Evolutionary conservation across 2,888 invertebrate genomes (phyloP), one percentile per base, ranked within the genome.

Genomic region (Heliconius erato): DNA sequence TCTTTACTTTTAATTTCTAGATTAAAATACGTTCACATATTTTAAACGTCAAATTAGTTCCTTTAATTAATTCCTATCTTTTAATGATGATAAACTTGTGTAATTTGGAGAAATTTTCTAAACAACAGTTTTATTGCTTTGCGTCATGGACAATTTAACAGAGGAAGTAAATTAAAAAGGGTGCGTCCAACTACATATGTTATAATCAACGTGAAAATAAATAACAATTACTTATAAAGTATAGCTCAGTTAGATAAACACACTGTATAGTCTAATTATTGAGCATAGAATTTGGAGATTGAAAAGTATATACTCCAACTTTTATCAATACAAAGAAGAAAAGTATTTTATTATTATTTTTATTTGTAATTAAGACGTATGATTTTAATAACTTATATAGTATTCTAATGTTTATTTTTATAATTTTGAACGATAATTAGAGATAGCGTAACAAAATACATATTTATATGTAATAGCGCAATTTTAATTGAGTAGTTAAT

Each of bases 71-170:
- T 67, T 67, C 44, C 59, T 59, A 76, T 69, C 28, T 76, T 76
- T 68, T 59, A 63, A 81, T 63, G 28, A 69, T 69, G 54, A 77
- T 59, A 82, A 82, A 78, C 59, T 35, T 67, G 54, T 65, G 28
- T 80, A 82, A 82, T 77, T 74, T 79, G 79, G 79, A 63, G 65
- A 83, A 83, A 69, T 83, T 85, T 85, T 84, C 80, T 59, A 86
- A 85, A 84, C 83, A 85, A 79, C 79, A 81, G 74, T 83, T 86
- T 85, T 84, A 86, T 86, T 85, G 83, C 90, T 89, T 86, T 85
- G 85, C 86, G 93, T 92, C 90, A 92, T 91, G 93, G 92, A 87
- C 92, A 91, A 94, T 93, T 94, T 90, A 93, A 90, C 91, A 88
- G 87, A 90, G 87, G 88, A 90, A 90, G 87, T 89, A 89, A 89